phyloP scores from a whole-genome alignment of 2,797 vertebrate genomes.

The Anolis apletophallus region DNA sequence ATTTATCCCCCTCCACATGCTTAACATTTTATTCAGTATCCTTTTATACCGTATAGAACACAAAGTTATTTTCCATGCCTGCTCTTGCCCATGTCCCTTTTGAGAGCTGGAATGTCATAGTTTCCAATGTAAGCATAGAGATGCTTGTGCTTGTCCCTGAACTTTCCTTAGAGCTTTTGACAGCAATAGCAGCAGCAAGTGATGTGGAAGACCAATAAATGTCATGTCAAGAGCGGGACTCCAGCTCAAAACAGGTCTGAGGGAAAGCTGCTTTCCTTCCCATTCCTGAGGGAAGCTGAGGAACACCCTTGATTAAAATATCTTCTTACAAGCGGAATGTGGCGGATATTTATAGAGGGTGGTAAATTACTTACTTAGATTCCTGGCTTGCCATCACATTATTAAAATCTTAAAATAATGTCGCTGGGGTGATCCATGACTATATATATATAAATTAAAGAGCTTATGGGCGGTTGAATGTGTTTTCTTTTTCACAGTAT shows the following conservation, averaged over 20 bases:
- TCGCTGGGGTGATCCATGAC: background rate
- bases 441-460: background rate
- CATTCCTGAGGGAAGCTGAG: background rate
- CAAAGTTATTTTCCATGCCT: background rate
- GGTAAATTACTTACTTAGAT: conserved; percentile 7
- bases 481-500: background rate
- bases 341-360: conserved; percentile 1
- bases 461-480: background rate
- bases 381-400: background rate
- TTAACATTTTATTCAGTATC: background rate
- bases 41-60: background rate
- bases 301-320: conserved; percentile 28
- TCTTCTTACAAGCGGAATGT: conserved; percentile 24
- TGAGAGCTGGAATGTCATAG: background rate
- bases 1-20: no score
- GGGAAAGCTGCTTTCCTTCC: background rate
- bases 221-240: conserved; percentile 8
- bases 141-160: conserved; percentile 1
- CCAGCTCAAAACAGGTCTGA: background rate
- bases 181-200: conserved; percentile 3
- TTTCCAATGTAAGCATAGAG: background rate
- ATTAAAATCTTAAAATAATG: conserved; percentile 27
- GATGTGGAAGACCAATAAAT: conserved; percentile 30
- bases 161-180: background rate
- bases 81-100: background rate